Base-by-base conservation (phyloP, 2,888 invertebrate genomes). In the Patella depressa region DNA sequence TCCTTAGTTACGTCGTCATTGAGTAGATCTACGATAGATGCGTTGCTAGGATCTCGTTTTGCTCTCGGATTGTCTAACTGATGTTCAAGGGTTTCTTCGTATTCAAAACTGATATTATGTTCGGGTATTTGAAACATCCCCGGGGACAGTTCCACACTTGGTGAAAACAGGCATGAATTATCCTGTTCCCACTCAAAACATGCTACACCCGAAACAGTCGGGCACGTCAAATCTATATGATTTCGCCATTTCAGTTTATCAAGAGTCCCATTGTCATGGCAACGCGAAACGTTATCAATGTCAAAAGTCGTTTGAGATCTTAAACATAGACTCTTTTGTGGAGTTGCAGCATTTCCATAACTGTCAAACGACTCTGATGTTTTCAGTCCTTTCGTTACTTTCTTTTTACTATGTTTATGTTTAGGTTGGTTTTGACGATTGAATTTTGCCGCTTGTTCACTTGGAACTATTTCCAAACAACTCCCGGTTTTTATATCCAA, bases 71-170 rank as follows among this genome's bases (percentile, higher is more conserved):
- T 54, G 12, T 79, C 78, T 3, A 76, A 76, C 69, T 79, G 76
- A 2, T 74, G 73, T 17, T 87, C 85, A 45, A 85, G 81, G 5
- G 80, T 79, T 45, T 85, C 82, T 76, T 87, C 87, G 76, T 87
- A 87, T 53, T 85, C 82, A 77, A 86, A 88, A 73, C 82, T 82
- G 74, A 87, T 83, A 72, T 85, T 81, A 72, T 85, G 82, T 9
- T 83, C 83, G 29, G 80, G 54, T 9, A 53, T 70, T 0, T 15
- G 72, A 7, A 54, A 34, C n/a, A 75, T 76, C 11, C 72, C 72
- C 65, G 72, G 17, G 24, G n/a, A 72, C 34, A 59, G 69, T 19
- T 81, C 79, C 45, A 71, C 57, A 19, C 65, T 71, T 45, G 76
- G 71, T 1, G 70, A 34, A 5, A 19, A 65, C 29, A 59, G 54